A percentile compares a stretch with the other conserved stretches of the same genome.
phyloP scores from a whole-genome alignment of 2,888 invertebrate species.

The Pterostichus niger region DNA sequence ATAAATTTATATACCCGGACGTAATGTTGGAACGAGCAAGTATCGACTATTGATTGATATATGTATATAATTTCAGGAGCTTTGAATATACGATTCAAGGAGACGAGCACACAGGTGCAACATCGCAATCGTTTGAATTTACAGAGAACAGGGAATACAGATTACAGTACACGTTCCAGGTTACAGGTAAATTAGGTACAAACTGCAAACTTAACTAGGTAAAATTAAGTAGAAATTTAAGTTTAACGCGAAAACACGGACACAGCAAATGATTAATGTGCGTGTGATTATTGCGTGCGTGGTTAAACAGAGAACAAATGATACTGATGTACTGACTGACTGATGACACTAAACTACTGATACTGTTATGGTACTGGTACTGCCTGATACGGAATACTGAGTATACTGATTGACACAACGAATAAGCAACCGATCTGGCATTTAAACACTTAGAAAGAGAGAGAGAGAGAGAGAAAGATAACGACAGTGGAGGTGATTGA shows the following conservation, averaged over 20 bases:
- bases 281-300: slow-evolving; percentile 51
- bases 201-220: slow-evolving; percentile 28
- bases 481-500: slow-evolving; percentile 46
- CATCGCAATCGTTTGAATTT: slow-evolving; percentile 12
- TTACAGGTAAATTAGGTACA: slow-evolving; percentile 40
- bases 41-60: neutral
- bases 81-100: slow-evolving; percentile 29
- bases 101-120: slow-evolving; percentile 30
- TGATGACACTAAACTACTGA: slow-evolving; percentile 24
- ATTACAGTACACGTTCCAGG: slow-evolving; percentile 16
- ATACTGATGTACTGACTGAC: neutral
- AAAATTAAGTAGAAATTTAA: slow-evolving; percentile 39
- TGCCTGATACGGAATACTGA: too few relatives aligned
- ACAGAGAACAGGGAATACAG: slow-evolving; percentile 9
- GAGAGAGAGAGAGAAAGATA: slow-evolving; percentile 57
- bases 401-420: neutral
- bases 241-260: slow-evolving; percentile 17
- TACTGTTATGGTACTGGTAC: slow-evolving; percentile 11
- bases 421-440: slow-evolving; percentile 42
- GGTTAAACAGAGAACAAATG: slow-evolving; percentile 2
- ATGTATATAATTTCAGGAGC: slow-evolving; percentile 42
- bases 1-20: slow-evolving; percentile 59
- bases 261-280: slow-evolving; percentile 51
- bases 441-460: slow-evolving; percentile 63
- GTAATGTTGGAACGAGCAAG: slow-evolving; percentile 39